Evolutionary conservation across 1,140 invertebrate species (phyloP).

Genomic region (Sesamia nonagrioides): DNA sequence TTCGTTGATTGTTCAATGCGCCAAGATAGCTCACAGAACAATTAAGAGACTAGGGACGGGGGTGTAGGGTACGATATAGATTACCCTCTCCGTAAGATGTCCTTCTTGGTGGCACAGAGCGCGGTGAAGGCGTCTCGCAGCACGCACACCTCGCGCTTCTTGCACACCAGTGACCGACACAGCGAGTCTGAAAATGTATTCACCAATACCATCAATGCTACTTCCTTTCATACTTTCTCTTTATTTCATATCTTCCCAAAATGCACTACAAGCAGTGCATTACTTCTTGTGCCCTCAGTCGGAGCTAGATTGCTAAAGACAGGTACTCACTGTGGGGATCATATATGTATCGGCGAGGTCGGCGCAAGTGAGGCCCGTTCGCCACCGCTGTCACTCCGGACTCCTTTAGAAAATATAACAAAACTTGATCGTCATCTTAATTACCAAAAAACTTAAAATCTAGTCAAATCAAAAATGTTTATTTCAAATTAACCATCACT

Average conservation of each 20-base stretch:
- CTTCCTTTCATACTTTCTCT: neutral
- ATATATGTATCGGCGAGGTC: slow-evolving; percentile 73
- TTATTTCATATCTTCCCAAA: neutral
- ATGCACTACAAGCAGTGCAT: too few species aligned
- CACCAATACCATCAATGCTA: neutral
- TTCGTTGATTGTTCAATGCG: too few species aligned
- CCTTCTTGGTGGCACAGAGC: slow-evolving; percentile 95
- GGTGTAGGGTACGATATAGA: slow-evolving; percentile 50
- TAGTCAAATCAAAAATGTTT: too few species aligned
- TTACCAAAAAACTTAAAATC: too few species aligned
- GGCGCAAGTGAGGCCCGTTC: slow-evolving; percentile 52
- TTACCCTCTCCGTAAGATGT: slow-evolving; percentile 94
- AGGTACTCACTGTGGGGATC: slow-evolving; percentile 77
- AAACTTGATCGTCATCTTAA: too few species aligned
- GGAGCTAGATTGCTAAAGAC: too few species aligned
- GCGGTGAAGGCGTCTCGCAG: slow-evolving; percentile 95
- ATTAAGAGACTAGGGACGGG: too few species aligned
- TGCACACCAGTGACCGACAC: slow-evolving; percentile 95
- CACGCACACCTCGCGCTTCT: slow-evolving; percentile 95
- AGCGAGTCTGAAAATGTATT: slow-evolving; percentile 92
- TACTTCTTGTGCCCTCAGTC: too few species aligned
- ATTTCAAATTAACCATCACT: too few species aligned
- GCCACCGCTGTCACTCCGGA: slow-evolving; percentile 45
- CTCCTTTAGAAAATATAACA: slow-evolving; percentile 64
- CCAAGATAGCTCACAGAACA: too few species aligned